Conservation (phyloP, 2,797 vertebrate species). For the Pantherophis alleghaniensis region DNA sequence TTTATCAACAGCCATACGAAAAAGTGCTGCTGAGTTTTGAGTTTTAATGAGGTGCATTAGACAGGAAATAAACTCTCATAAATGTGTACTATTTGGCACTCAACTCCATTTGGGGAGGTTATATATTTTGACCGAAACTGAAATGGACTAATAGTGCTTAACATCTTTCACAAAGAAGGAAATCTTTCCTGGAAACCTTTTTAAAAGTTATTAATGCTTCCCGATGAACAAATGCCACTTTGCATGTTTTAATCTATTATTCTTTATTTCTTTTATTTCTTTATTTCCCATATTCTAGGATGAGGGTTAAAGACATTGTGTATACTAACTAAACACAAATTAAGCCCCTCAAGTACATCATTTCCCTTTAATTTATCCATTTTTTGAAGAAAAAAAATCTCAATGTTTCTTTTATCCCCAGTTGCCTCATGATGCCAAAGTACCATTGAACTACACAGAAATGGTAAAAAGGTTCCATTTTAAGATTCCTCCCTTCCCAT, state of each 20-base stretch:
- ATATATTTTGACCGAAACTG: neutral
- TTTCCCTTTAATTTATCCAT: neutral
- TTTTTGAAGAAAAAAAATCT: neutral
- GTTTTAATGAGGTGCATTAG: no score
- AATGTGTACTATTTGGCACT: neutral
- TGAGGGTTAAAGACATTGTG: neutral
- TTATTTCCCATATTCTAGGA: neutral
- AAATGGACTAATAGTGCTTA: neutral
- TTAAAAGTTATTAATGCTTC: neutral
- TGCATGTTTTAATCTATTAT: no score
- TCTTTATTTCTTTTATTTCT: neutral
- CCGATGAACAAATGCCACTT: neutral
- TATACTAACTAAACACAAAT: neutral
- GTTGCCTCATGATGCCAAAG: neutral
- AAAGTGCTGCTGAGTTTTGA: no score
- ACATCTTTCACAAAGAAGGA: neutral
- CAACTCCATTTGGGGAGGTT: neutral
- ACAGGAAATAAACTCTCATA: neutral
- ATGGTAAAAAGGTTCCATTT: neutral
- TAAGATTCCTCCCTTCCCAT: neutral
- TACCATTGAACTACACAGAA: neutral
- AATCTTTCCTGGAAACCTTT: neutral
- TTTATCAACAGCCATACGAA: no score
- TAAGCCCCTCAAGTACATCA: neutral
- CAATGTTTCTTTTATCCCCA: neutral